These are phyloP conservation scores for Scaptomyza hsui DNA, from an alignment of 1,140 invertebrate species.

Conservation along the genomic window DNA sequence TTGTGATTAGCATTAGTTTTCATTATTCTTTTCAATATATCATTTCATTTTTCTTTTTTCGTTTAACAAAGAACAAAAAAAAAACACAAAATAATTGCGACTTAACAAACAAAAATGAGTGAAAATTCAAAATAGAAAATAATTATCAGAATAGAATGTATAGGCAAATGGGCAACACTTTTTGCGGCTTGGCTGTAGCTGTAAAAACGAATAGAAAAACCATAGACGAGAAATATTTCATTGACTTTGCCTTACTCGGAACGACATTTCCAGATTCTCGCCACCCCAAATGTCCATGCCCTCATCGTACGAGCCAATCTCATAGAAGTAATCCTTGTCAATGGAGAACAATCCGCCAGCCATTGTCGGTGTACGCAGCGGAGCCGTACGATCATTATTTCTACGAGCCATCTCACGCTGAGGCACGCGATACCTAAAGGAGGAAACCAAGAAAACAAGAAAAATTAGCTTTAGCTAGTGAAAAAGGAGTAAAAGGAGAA, in stretches of 20 bases:
- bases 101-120: conserved; percentile 11
- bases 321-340: conserved; percentile 98
- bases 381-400: conserved; percentile 94
- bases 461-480: neutral
- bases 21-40: neutral
- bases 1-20: conserved; percentile 51
- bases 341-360: conserved; percentile 99
- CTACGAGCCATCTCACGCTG: conserved; percentile 96
- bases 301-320: conserved; percentile 98
- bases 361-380: conserved; percentile 98
- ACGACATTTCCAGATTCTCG: conserved; percentile 99
- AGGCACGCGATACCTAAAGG: conserved; percentile 96
- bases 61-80: conserved; percentile 15
- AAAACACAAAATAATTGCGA: conserved; percentile 33
- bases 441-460: neutral
- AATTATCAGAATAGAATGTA: conserved; percentile 37
- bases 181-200: conserved; percentile 70
- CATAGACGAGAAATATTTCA: conserved; percentile 18
- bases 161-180: conserved; percentile 45
- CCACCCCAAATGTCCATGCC: conserved; percentile 99
- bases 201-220: conserved; percentile 52
- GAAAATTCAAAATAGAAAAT: conserved; percentile 18
- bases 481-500: neutral
- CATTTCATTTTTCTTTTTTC: conserved; percentile 26
- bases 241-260: conserved; percentile 90